Evolutionary conservation across 1,140 invertebrate species (phyloP), one percentile per base, ranked within the genome.

Genomic region (Orussus abietinus): DNA sequence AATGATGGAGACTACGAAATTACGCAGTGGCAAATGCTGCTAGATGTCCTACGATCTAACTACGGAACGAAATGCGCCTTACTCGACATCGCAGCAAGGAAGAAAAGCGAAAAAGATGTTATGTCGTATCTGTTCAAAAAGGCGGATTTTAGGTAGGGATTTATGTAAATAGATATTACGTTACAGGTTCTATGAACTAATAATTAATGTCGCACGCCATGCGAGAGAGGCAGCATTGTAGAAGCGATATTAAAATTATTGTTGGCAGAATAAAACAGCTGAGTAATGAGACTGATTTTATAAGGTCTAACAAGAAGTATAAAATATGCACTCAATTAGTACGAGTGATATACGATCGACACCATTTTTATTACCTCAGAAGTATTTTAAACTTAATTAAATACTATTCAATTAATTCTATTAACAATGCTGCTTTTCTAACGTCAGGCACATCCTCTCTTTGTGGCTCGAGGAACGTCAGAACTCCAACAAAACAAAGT

Each of bases 381-480:
- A 32, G 20, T 6, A 13, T 10, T 29, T n/a, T 20, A 19, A 42
- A 32, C 12, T 19, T 22, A 29, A 14, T 53, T 33, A 32, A 18
- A 6, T 7, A 21, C 13, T 10, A 47, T 41, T 29, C 28, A 37
- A 11, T 12, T 28, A 15, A 14, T 48, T 15, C 38, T 32, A 40
- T 38, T 35, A 12, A 35, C n/a, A 26, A 26, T 19, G 37, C 37
- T 11, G 26, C 5, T 18, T 13, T 13, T 13, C 29, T 45, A 13
- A 29, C 10, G 25, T 47, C 26, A 70, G 66, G 19, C 35, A 55
- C 17, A 28, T 55, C 21, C 12, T 67, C 10, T 21, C 30, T 1
- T 5, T 12, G 4, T 69, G 64, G 65, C 30, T 71, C 9, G 15
- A 61, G 9, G 39, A 60, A 14, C 28, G 38, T 28, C 36, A 50